Evolutionary conservation across 2,888 invertebrate genomes (phyloP).

Genomic region (Parapristionchus giblindavisi): DNA sequence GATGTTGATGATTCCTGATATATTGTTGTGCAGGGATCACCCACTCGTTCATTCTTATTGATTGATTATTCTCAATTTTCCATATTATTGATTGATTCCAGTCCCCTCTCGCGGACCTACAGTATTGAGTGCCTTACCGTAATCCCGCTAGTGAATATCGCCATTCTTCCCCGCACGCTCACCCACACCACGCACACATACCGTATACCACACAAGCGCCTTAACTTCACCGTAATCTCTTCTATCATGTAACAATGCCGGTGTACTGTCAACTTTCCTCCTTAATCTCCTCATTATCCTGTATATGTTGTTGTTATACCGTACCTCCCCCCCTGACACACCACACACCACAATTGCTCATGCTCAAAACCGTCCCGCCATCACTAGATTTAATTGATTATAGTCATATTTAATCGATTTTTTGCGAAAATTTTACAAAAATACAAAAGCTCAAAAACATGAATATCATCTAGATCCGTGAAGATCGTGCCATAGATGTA

Average conservation of each 20-base stretch:
- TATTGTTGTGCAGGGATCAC: slow-evolving; percentile 15
- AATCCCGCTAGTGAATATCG: no score
- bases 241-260: no score
- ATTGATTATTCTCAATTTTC: no score
- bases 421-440: slow-evolving; percentile 27
- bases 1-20: slow-evolving; percentile 14
- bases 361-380: slow-evolving; percentile 3
- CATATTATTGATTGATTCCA: no score
- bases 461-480: neutral
- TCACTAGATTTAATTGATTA: slow-evolving; percentile 11
- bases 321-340: slow-evolving; percentile 3
- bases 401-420: no score
- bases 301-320: slow-evolving; percentile 2
- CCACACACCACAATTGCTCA: slow-evolving; percentile 21
- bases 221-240: no score
- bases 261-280: slow-evolving; percentile 1
- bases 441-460: neutral
- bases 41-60: neutral
- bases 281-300: slow-evolving; percentile 3
- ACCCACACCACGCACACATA: no score
- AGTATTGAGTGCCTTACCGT: no score
- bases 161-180: no score
- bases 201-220: no score
- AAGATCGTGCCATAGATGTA: slow-evolving; percentile 24
- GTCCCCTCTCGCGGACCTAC: no score